A percentile compares a stretch with the other conserved stretches of the same genome.
Conservation (phyloP, 2,888 invertebrate genomes). For the Axea sp. region DNA sequence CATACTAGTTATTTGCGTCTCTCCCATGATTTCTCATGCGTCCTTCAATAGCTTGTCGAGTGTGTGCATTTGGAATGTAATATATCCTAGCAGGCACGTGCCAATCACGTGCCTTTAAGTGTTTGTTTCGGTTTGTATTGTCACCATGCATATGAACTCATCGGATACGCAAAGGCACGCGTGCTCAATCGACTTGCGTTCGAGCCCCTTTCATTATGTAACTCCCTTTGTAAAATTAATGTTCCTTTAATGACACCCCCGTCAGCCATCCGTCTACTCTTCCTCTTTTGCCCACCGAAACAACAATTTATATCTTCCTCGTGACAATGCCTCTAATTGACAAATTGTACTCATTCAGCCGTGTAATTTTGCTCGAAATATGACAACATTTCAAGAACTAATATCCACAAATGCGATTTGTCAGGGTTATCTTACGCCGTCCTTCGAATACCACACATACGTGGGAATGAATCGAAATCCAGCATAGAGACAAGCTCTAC, state of each 20-base stretch:
- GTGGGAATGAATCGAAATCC: constrained; percentile 8
- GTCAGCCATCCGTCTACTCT: constrained; percentile 22
- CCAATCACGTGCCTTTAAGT: constrained; percentile 78
- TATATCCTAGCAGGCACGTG: constrained; percentile 81
- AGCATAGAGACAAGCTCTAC: constrained; percentile 11
- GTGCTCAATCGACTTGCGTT: constrained; percentile 18
- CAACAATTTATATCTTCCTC: no score
- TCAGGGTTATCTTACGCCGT: constrained; percentile 25
- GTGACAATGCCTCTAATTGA: no score
- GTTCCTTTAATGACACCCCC: constrained; percentile 55
- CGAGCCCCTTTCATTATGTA: constrained; percentile 69
- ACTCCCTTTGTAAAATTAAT: constrained; percentile 71
- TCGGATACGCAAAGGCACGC: constrained; percentile 55
- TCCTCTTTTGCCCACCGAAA: background rate
- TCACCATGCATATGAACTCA: constrained; percentile 76
- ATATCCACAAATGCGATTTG: constrained; percentile 10
- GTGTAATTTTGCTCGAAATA: no score
- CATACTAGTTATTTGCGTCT: constrained; percentile 52
- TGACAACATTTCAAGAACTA: constrained; percentile 26
- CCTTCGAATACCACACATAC: constrained; percentile 18
- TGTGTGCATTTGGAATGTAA: constrained; percentile 79
- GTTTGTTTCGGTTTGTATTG: constrained; percentile 80
- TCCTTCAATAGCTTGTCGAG: constrained; percentile 77
- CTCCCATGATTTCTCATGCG: constrained; percentile 58
- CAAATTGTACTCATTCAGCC: constrained; percentile 8